These are phyloP conservation scores for Enteromius treurensis DNA, from an alignment of 2,797 vertebrate genomes.

Conservation along the genomic window DNA sequence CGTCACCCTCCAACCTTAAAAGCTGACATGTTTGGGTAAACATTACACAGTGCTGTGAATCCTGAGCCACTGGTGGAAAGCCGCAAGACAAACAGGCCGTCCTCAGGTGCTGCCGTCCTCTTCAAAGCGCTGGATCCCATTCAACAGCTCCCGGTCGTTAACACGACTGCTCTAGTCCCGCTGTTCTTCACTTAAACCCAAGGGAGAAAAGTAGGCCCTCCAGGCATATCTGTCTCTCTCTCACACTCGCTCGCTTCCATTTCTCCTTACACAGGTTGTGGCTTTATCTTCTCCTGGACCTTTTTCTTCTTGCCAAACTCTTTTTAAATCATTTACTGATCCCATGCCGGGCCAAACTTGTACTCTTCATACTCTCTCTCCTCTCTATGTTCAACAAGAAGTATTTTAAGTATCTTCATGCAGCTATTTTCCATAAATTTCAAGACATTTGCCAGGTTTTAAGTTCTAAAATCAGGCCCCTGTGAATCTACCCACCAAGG, in stretches of 20 bases:
- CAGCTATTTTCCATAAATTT: background rate
- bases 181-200: slow-evolving; percentile 44
- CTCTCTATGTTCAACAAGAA: background rate
- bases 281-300: slow-evolving; percentile 16
- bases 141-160: slow-evolving; percentile 45
- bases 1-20: slow-evolving; percentile 41
- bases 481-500: too few relatives aligned
- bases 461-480: too few relatives aligned
- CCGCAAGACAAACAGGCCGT: slow-evolving; percentile 50
- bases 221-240: slow-evolving; percentile 17
- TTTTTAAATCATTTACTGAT: background rate
- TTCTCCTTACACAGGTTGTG: background rate
- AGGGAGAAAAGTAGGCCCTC: background rate
- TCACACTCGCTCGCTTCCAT: background rate
- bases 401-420: background rate
- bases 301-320: slow-evolving; percentile 1
- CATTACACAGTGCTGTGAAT: slow-evolving; percentile 52
- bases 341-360: background rate
- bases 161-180: slow-evolving; percentile 27
- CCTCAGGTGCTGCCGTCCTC: slow-evolving; percentile 54
- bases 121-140: slow-evolving; percentile 50
- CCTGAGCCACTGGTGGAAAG: slow-evolving; percentile 47
- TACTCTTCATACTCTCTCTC: background rate
- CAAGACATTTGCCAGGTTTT: too few relatives aligned
- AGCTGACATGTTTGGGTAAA: slow-evolving; percentile 60